phyloP scores from a whole-genome alignment of 2,888 invertebrate species.

The Phoenoteleia sp. region DNA sequence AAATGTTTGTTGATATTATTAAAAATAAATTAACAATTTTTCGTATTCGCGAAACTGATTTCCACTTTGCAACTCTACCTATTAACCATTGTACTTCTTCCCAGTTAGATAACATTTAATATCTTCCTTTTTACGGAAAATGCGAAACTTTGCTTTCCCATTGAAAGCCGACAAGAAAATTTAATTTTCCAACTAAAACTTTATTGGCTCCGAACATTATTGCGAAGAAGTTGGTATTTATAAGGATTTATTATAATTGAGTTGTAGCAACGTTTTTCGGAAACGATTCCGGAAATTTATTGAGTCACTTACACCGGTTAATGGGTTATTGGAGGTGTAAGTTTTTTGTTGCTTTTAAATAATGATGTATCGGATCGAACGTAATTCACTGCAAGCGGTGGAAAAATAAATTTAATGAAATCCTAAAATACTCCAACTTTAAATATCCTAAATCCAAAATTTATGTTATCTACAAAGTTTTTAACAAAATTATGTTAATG shows the following conservation, averaged over 20 bases:
- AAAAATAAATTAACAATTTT: too few relatives aligned
- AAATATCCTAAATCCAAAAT: too few relatives aligned
- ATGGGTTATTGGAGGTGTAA: constrained; percentile 55
- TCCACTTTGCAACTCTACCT: too few relatives aligned
- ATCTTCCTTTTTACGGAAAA: too few relatives aligned
- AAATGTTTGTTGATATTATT: too few relatives aligned
- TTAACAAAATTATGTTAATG: too few relatives aligned
- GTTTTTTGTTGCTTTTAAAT: constrained; percentile 51
- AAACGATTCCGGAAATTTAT: constrained; percentile 56
- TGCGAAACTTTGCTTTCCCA: not conserved
- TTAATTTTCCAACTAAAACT: constrained; percentile 17
- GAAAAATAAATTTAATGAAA: constrained; percentile 24
- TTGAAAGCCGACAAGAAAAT: constrained; percentile 10
- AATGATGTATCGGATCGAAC: constrained; percentile 36
- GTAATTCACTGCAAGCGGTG: not conserved
- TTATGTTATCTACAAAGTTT: too few relatives aligned
- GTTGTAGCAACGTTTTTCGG: constrained; percentile 43
- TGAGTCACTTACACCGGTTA: constrained; percentile 50
- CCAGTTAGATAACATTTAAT: too few relatives aligned
- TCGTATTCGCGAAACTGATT: too few relatives aligned
- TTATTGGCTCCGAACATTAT: constrained; percentile 26
- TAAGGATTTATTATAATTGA: constrained; percentile 60
- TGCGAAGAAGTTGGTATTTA: constrained; percentile 30
- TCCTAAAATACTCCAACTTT: too few relatives aligned
- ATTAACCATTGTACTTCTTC: too few relatives aligned